A percentile compares a stretch with the other conserved stretches of the same genome.
Evolutionary conservation across 2,888 invertebrate species (phyloP).

Genomic region (Ariolimax columbianus): DNA sequence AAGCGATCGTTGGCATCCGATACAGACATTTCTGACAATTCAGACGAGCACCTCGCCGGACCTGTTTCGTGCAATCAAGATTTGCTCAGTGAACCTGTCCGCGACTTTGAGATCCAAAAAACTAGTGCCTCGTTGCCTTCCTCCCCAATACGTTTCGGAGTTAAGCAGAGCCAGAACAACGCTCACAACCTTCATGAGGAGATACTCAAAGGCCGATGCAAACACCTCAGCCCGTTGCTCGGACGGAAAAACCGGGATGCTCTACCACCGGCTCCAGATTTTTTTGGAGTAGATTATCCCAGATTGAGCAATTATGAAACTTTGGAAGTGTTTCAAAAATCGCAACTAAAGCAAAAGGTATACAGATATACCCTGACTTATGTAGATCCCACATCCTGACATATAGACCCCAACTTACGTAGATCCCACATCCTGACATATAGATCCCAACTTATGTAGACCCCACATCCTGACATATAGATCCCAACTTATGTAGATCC

Average conservation of each 20-base stretch:
- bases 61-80: background rate
- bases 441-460: too few relatives aligned
- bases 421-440: too few relatives aligned
- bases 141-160: constrained; percentile 69
- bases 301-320: constrained; percentile 71
- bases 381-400: too few relatives aligned
- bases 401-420: too few relatives aligned
- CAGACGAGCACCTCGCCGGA: background rate
- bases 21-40: background rate
- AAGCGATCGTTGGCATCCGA: background rate
- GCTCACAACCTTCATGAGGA: constrained; percentile 67
- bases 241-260: constrained; percentile 67
- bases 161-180: constrained; percentile 66
- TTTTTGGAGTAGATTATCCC: constrained; percentile 66
- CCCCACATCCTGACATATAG: too few relatives aligned
- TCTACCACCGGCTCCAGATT: constrained; percentile 59
- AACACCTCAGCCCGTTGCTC: constrained; percentile 72
- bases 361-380: too few relatives aligned
- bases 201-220: constrained; percentile 66
- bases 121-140: constrained; percentile 74
- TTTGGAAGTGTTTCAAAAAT: constrained; percentile 76
- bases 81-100: constrained; percentile 10
- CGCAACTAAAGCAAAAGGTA: constrained; percentile 77
- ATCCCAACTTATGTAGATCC: too few relatives aligned
- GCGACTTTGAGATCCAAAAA: constrained; percentile 62